Percentiles rank a stretch among this genome's conserved stretches.
Evolutionary conservation across 2,888 invertebrate genomes (phyloP).

Genomic region (Nebria brevicollis): DNA sequence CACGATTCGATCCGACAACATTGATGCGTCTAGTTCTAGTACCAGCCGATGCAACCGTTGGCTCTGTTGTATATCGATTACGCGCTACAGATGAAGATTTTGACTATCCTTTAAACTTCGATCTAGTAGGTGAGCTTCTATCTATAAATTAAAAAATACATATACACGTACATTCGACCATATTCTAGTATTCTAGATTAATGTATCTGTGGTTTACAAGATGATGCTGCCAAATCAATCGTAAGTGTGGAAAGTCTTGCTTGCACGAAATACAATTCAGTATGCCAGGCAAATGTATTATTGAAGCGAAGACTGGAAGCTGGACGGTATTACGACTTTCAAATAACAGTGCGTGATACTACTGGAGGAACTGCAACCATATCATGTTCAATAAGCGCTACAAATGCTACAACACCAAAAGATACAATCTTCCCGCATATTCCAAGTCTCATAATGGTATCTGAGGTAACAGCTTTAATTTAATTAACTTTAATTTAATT

Average conservation of each 20-base stretch:
- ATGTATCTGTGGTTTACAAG: conserved; percentile 55
- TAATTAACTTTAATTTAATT: neutral
- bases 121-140: conserved; percentile 72
- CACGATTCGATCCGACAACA: conserved; percentile 85
- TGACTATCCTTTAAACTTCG: conserved; percentile 86
- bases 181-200: conserved; percentile 14
- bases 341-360: conserved; percentile 73
- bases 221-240: conserved; percentile 78
- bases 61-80: conserved; percentile 87
- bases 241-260: conserved; percentile 83
- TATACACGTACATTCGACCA: neutral
- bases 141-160: neutral
- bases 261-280: conserved; percentile 86
- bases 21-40: conserved; percentile 84
- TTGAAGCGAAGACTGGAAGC: conserved; percentile 79
- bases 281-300: conserved; percentile 89
- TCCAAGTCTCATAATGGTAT: conserved; percentile 78
- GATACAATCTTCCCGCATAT: conserved; percentile 86
- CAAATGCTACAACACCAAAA: conserved; percentile 85
- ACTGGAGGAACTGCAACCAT: conserved; percentile 68
- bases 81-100: conserved; percentile 88
- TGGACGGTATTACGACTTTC: conserved; percentile 86
- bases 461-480: conserved; percentile 70
- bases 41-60: conserved; percentile 84
- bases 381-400: conserved; percentile 76